Percentiles rank a stretch among this genome's conserved stretches.
phyloP scores from a whole-genome alignment of 2,888 invertebrate species.

The Diaphora mendica region DNA sequence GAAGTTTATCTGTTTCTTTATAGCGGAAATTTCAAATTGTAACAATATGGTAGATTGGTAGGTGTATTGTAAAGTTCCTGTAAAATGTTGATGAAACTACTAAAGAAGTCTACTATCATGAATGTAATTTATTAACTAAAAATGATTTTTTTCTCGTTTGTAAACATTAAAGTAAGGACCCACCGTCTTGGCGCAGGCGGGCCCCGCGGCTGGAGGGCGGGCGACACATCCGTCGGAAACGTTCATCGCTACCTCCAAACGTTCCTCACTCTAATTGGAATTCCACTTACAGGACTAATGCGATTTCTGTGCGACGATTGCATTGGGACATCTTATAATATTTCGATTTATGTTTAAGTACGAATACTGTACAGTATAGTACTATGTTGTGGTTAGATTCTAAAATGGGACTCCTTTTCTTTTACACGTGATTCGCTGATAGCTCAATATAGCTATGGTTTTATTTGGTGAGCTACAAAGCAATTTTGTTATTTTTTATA shows the following conservation, averaged over 20 bases:
- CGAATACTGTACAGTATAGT: background rate
- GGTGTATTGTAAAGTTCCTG: too few species aligned
- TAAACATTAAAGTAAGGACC: conserved; percentile 22
- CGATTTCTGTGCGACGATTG: conserved; percentile 55
- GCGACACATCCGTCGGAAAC: conserved; percentile 71
- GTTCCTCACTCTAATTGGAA: conserved; percentile 61
- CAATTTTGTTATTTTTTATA: too few species aligned
- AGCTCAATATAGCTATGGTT: background rate
- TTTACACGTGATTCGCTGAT: background rate
- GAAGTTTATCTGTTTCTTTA: too few species aligned
- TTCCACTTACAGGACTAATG: conserved; percentile 58
- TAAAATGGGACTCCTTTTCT: background rate
- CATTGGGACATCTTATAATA: conserved; percentile 14
- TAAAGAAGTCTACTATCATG: background rate
- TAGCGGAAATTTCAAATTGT: too few species aligned
- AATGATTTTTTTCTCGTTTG: too few species aligned
- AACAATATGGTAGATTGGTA: too few species aligned
- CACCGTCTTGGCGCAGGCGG: conserved; percentile 56
- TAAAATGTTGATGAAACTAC: background rate
- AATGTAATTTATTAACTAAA: background rate
- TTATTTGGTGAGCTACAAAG: too few species aligned
- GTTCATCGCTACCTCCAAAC: conserved; percentile 55
- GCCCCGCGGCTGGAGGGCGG: conserved; percentile 68
- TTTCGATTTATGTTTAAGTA: background rate
- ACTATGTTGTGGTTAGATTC: background rate